Percentiles rank a stretch among this genome's conserved stretches.
These are phyloP conservation scores for Carapus acus DNA, from an alignment of 2,797 vertebrate genomes.

Conservation along the genomic window DNA sequence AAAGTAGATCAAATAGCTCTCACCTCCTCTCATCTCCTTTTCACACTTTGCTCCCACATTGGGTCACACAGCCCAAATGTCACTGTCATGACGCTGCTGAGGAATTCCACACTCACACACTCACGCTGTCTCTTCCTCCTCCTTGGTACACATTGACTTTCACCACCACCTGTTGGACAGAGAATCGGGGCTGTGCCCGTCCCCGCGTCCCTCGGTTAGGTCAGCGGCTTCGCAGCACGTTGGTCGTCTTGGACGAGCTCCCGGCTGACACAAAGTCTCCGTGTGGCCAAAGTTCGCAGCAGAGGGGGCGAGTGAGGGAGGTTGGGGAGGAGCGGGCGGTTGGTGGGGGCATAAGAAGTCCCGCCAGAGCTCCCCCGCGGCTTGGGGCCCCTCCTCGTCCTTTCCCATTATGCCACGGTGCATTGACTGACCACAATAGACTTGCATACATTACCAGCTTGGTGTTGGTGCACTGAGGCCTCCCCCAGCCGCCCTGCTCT, in stretches of 20 bases:
- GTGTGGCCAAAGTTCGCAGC: constrained; percentile 24
- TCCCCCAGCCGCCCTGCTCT: constrained; percentile 42
- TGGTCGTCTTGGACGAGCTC: constrained; percentile 19
- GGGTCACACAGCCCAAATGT: neutral
- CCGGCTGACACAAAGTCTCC: constrained; percentile 11
- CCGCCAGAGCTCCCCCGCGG: constrained; percentile 31
- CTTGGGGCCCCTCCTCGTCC: constrained; percentile 38
- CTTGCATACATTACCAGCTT: constrained; percentile 70
- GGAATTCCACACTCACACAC: neutral
- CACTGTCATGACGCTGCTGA: neutral
- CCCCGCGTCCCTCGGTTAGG: neutral
- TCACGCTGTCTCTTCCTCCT: too few species aligned
- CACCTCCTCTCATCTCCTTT: constrained; percentile 44
- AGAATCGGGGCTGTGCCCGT: too few species aligned
- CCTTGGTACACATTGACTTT: neutral
- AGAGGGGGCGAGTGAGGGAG: too few species aligned
- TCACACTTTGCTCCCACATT: constrained; percentile 7
- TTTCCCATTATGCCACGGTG: constrained; percentile 66
- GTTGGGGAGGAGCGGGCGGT: too few species aligned
- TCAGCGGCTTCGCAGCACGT: constrained; percentile 15
- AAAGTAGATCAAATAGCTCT: constrained; percentile 47
- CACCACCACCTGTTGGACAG: constrained; percentile 25
- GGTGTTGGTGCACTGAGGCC: constrained; percentile 42
- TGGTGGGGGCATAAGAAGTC: constrained; percentile 41
- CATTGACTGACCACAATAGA: constrained; percentile 74